These are phyloP conservation scores for Micropterix aruncella DNA, from an alignment of 2,888 invertebrate genomes.

Conservation along the genomic window DNA sequence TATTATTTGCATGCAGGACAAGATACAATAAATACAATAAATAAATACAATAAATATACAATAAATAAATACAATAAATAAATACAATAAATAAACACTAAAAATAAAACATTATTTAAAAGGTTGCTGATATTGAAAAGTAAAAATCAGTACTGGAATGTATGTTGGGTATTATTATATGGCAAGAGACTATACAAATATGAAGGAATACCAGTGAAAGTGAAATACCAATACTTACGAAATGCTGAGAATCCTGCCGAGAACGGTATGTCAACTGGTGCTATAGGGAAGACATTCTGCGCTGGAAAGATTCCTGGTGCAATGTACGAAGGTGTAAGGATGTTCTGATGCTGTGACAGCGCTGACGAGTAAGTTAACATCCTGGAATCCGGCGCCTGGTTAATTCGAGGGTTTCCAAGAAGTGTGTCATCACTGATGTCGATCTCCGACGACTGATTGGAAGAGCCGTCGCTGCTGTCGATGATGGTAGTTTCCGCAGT, in stretches of 20 bases:
- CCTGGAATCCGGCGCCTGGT: conserved; percentile 13
- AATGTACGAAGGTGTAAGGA: conserved; percentile 4
- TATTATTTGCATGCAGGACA: no score
- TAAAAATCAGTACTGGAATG: no score
- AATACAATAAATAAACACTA: no score
- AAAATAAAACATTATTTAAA: no score
- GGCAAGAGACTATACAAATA: no score
- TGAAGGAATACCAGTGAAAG: no score
- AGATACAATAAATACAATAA: no score
- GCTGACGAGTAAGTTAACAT: conserved; percentile 21
- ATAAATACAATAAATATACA: no score
- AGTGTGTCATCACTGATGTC: conserved; percentile 21
- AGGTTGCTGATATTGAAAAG: no score
- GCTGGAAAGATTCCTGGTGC: conserved; percentile 5
- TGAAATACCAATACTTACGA: conserved; percentile 38
- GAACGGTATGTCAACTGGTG: conserved; percentile 39
- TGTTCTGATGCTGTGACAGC: conserved; percentile 14
- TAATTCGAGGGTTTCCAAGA: conserved; percentile 16
- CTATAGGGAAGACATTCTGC: conserved; percentile 17
- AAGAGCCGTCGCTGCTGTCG: conserved; percentile 9
- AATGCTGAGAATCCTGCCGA: conserved; percentile 44
- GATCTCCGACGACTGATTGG: conserved; percentile 32
- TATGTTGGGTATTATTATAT: no score
- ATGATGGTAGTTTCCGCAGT: conserved; percentile 2
- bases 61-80: no score